These are phyloP conservation scores for Nymphalis io DNA, from an alignment of 1,140 invertebrate genomes.

Conservation along the genomic window DNA sequence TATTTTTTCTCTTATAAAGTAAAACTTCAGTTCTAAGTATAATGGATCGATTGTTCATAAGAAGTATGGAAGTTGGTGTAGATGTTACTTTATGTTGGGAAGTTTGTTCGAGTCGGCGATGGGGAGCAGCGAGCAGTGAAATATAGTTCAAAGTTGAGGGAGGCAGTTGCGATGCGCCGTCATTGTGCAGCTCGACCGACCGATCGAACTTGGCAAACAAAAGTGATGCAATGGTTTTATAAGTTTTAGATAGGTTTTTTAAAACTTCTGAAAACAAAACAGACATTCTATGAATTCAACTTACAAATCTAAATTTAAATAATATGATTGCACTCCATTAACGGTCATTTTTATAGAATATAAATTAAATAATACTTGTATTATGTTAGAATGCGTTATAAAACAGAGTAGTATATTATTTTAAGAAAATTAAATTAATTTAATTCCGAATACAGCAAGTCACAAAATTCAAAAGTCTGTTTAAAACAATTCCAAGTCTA, in stretches of 20 bases:
- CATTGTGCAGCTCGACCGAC: conserved; percentile 23
- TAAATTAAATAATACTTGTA: no score
- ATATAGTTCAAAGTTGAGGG: conserved; percentile 29
- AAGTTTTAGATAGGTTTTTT: conserved; percentile 1
- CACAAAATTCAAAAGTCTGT: no score
- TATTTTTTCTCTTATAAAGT: conserved; percentile 14
- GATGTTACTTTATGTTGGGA: conserved; percentile 27
- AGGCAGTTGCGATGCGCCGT: conserved; percentile 23
- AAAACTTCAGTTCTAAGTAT: conserved; percentile 10
- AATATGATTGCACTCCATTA: no score
- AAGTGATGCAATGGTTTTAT: conserved; percentile 21
- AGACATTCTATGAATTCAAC: background rate
- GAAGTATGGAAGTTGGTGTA: conserved; percentile 19
- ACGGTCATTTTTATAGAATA: no score
- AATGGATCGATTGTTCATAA: conserved; percentile 25
- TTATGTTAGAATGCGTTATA: no score
- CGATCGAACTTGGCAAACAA: conserved; percentile 23
- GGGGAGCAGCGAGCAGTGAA: conserved; percentile 21
- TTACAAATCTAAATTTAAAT: background rate
- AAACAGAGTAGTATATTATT: no score
- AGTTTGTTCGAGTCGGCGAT: conserved; percentile 17
- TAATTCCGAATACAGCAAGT: no score
- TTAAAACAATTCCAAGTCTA: no score
- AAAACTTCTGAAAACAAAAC: background rate
- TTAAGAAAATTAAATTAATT: no score